Base-by-base conservation (phyloP, 2,888 invertebrate species). In the Amphipoea oculea region DNA sequence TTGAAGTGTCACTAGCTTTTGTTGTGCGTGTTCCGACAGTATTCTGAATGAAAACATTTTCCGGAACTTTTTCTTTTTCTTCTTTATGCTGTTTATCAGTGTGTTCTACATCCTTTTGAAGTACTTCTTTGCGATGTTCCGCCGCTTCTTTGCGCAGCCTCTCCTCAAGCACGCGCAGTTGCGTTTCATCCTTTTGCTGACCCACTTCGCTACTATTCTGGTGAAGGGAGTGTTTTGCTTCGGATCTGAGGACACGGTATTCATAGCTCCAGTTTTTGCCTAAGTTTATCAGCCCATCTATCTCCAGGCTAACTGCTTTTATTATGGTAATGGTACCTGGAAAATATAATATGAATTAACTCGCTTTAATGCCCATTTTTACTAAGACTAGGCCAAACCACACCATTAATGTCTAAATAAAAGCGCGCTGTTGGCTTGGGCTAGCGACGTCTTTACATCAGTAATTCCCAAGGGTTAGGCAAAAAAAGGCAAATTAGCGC, bases 201-300 rank as follows among this genome's bases (percentile, higher is more conserved):
- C 11, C n/a, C n/a, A 12, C n/a, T 42, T 62, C 20, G 0, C 12
- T 42, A 60, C 40, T 20, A 12, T 71, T n/a, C n/a, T 60, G n/a
- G 17, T 42, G 40, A 42, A 20, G 60, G 20, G 71, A 71, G n/a
- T n/a, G 6, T 42, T 54, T 20, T 12, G 23, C 23, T 40, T 6
- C n/a, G 1, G 36, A 40, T 60, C 11, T 51, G 1, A 48, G 20
- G 4, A 90, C 70, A 6, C 77, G 83, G 57, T 92, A 90, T 51
- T 91, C 83, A 73, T 92, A 92, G n/a, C 86, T 90, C 92, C 92
- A 93, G 57, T 91, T 90, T 2, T 92, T 89, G 0, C 92, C 93
- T 0, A 94, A 67, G 62, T 93, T 91, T 67, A 94, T 90, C 0
- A 79, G 29, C 0, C 93, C 94, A 65, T 94, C 90, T 29, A 94